Conservation (phyloP, 2,797 vertebrate species). For the Coendou prehensilis region DNA sequence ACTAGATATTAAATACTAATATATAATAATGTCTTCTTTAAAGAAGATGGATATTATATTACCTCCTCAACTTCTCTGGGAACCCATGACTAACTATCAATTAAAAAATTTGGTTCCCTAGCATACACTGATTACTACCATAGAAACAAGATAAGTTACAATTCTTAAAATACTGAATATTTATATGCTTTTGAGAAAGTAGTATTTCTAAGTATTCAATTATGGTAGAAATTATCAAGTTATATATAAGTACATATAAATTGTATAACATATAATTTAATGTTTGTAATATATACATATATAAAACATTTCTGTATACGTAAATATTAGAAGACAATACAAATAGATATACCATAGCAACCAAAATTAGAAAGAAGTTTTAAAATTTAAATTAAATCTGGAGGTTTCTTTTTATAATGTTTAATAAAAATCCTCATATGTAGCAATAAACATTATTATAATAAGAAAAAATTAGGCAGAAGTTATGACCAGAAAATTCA, state of each 20-base stretch:
- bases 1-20: neutral
- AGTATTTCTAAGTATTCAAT: neutral
- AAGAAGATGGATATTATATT: neutral
- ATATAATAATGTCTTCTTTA: neutral
- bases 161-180: neutral
- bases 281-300: neutral
- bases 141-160: neutral
- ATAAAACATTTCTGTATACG: neutral
- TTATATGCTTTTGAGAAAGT: neutral
- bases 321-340: neutral
- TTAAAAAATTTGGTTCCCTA: neutral
- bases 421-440: neutral
- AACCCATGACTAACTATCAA: neutral
- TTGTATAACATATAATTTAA: neutral
- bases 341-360: neutral
- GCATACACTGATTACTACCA: neutral
- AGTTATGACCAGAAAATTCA: neutral
- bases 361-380: neutral
- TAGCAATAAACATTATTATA: neutral
- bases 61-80: neutral
- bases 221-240: neutral
- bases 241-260: neutral
- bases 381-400: neutral
- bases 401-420: neutral
- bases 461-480: neutral